Evolutionary conservation across 2,888 invertebrate genomes (phyloP), one percentile per base, ranked within the genome.

Genomic region (Sussaba pulchella): DNA sequence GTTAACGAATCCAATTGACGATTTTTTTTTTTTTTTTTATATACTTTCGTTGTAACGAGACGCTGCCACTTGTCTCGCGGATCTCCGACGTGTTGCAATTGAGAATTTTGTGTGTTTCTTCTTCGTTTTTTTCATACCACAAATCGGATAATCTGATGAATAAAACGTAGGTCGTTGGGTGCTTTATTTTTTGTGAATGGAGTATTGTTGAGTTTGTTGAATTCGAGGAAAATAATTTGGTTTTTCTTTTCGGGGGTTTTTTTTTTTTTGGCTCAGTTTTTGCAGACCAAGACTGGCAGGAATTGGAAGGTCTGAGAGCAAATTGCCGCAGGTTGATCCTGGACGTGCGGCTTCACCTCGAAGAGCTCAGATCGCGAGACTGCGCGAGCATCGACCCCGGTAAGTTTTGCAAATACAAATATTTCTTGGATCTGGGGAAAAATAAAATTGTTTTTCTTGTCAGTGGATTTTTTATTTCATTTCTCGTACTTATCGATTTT

Each of bases 301-400:
- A 86, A 88, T 89, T 83, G 90, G 91, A 88, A 88, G 87, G 84
- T 88, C 90, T 81, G 91, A 91, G 80, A 89, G 89, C 77, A 92
- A 88, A 86, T 82, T 91, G 83, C 87, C 91, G 61, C 91, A 91
- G 82, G 90, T 92, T 82, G 90, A 91, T 89, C 91, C 91, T 84
- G 87, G 81, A 75, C 69, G 78, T 64, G 82, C 78, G 52, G 74
- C 41, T 52, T 77, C 63, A 19, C 52, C 69, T 36, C 61, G 82
- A 83, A 36, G 74, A 81, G 74, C 82, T 76, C 75, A 57, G 71
- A 79, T 81, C 79, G 81, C 83, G 73, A 79, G 83, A 66, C 84
- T 84, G 66, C 84, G 87, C 57, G 87, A 84, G 76, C 88, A 87
- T 69, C 87, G 86, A 83, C 87, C 85, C 76, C 88, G 90, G 91